Base-by-base conservation (phyloP, 2,113 vertebrate species). In the Cyprinodon variegatus region DNA sequence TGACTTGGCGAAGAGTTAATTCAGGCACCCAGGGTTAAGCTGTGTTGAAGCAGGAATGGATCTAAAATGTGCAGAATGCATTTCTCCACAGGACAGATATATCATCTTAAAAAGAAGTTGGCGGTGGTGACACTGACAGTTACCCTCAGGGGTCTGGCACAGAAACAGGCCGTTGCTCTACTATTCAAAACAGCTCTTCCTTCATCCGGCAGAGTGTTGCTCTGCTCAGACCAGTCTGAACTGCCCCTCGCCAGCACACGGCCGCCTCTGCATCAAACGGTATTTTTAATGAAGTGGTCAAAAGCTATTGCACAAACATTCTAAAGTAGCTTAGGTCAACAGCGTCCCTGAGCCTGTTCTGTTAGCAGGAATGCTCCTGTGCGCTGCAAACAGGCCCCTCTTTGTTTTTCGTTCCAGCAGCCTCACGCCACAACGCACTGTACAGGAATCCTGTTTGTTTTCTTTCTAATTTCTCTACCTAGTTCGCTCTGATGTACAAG, bases 241-340 rank as follows among this genome's bases (percentile, higher is more conserved):
- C 94, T 89, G 91, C 92, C 92, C 76, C 81, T 86, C 36, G 61
- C 82, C 79, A 82, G 91, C 90, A 90, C 90, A 82, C 72, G 77
- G 89, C 74, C 75, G 82, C 84, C 86, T 65, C 73, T 46, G 91
- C 94, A 94, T 94, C 93, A 94, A 95, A 95, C 90, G 81, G 84
- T 93, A 93, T 94, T 94, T 95, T 94, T 95, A 94, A 95, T 94
- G 91, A 94, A 95, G 93, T 85, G 94, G 94, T 95, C 92, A 91
- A 91, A 93, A 91, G 91, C 91, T 87, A 93, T 94, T 94, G 93
- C 94, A 90, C 90, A 95, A 95, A 95, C 94, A 95, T 94, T 94
- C 93, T 92, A 94, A 95, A 95, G 94, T 95, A 94, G 94, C 94
- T 95, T 94, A 94, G 84, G 85, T 95, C 94, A 95, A 95, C 94